Conservation (phyloP, 1,140 invertebrate genomes). For the Heliothis virescens region DNA sequence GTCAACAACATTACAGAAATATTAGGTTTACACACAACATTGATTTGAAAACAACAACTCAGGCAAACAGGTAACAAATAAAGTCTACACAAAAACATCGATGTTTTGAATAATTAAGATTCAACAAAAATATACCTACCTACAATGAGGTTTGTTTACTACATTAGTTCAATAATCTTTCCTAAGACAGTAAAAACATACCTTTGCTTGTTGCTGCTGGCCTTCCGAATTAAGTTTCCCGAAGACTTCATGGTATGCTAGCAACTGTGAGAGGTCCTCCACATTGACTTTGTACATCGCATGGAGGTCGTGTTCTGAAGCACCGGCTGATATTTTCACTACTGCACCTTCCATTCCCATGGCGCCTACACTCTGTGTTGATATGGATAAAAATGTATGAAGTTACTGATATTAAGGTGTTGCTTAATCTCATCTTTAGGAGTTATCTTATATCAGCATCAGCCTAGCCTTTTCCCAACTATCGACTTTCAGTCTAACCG, state of each 20-base stretch:
- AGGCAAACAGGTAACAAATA: no score
- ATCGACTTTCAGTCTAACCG: no score
- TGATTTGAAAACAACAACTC: no score
- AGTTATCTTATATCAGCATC: no score
- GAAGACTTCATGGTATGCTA: conserved; percentile 95
- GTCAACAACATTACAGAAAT: neutral
- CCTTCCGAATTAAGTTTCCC: conserved; percentile 91
- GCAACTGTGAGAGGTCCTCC: conserved; percentile 92
- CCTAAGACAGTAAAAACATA: conserved; percentile 33
- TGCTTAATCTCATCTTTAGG: neutral
- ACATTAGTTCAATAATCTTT: no score
- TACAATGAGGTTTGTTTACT: no score
- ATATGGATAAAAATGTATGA: neutral
- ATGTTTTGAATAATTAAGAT: no score
- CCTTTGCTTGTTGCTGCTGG: conserved; percentile 79
- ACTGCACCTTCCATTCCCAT: conserved; percentile 92
- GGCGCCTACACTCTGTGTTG: conserved; percentile 75
- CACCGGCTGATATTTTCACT: conserved; percentile 90
- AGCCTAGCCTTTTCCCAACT: no score
- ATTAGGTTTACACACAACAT: neutral
- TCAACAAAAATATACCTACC: no score
- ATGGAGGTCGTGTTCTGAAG: conserved; percentile 90
- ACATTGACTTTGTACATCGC: conserved; percentile 95
- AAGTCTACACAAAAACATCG: no score
- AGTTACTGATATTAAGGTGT: neutral